Conservation (phyloP, 2,797 vertebrate species). For the Ispidina picta region DNA sequence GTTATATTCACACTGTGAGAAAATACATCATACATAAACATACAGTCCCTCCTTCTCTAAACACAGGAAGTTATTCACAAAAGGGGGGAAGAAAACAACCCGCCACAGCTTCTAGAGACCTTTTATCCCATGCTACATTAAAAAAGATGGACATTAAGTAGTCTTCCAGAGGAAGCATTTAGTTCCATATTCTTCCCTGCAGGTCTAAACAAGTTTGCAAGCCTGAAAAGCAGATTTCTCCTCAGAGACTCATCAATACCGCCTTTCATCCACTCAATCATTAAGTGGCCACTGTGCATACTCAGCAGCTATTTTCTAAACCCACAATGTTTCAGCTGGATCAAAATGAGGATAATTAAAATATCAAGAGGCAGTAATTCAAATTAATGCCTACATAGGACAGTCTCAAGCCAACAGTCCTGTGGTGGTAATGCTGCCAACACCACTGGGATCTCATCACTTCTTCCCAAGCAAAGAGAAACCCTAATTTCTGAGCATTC, state of each 20-base stretch:
- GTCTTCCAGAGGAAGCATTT: conserved; percentile 37
- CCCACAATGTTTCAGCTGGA: conserved; percentile 44
- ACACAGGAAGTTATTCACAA: conserved; percentile 33
- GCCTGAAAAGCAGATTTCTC: conserved; percentile 49
- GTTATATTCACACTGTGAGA: conserved; percentile 32
- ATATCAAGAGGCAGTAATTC: conserved; percentile 11
- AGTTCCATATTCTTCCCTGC: conserved; percentile 32
- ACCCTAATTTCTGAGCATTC: background rate
- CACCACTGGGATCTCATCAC: background rate
- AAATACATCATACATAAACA: conserved; percentile 47
- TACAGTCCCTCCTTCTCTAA: conserved; percentile 7
- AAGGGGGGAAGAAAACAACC: accelerated
- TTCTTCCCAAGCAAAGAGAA: background rate
- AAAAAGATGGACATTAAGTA: conserved; percentile 8
- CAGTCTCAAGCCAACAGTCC: background rate
- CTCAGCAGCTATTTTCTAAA: conserved; percentile 42
- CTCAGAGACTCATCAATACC: conserved; percentile 59
- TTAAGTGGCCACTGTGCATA: conserved; percentile 30
- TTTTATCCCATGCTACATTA: conserved; percentile 14
- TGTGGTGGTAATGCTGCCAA: background rate
- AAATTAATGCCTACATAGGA: background rate
- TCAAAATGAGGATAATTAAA: conserved; percentile 34
- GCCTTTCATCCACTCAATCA: conserved; percentile 41
- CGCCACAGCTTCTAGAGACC: conserved; percentile 1
- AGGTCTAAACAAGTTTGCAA: conserved; percentile 52